Evolutionary conservation across 2,888 invertebrate species (phyloP), one percentile per base, ranked within the genome.

Genomic region (Spisula solida): DNA sequence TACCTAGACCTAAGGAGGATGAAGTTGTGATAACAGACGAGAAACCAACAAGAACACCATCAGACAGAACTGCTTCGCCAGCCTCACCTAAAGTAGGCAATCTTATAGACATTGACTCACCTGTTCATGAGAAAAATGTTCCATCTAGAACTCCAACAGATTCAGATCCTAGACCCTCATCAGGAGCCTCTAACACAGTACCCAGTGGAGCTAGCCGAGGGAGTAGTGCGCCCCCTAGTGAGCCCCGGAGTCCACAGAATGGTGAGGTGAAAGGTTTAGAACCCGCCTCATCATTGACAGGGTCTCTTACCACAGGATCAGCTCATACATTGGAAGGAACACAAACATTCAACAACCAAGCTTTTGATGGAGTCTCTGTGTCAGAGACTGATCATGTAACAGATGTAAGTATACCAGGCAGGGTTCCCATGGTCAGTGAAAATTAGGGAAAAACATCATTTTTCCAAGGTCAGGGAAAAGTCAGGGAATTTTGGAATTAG

Each of bases 281-380:
- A 55, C 75, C 84, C n/a, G 78, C 78, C 18, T 85, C 90, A 18
- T 83, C 90, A 6, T 48, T 86, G 60, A 88, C 91, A 55, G 83
- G 90, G 0, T 93, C 93, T 20, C 75, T 92, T 12, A 91, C 90
- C 16, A 91, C 93, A 16, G 90, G 90, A 18, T 92, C 93, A 5
- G 90, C 90, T 75, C 89, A 89, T 41, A 91, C 91, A 31, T 70
- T 90, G 20, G 91, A 91, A 75, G 89, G 88, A n/a, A 56, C 88
- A 20, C 90, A 92, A 84, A 94, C 93, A 29, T 95, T 92, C 88
- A 94, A 95, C 55, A 95, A 95, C 85, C 89, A 90, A 81, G 95
- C 94, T 0, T 95, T 92, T 84, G 93, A 94, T 88, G 93, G 89
- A 18, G 91, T 93, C 70, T 89, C 94, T 41, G 91, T 93, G 55